These are phyloP conservation scores for Hololepta plana DNA, from an alignment of 2,888 invertebrate species.

Conservation along the genomic window DNA sequence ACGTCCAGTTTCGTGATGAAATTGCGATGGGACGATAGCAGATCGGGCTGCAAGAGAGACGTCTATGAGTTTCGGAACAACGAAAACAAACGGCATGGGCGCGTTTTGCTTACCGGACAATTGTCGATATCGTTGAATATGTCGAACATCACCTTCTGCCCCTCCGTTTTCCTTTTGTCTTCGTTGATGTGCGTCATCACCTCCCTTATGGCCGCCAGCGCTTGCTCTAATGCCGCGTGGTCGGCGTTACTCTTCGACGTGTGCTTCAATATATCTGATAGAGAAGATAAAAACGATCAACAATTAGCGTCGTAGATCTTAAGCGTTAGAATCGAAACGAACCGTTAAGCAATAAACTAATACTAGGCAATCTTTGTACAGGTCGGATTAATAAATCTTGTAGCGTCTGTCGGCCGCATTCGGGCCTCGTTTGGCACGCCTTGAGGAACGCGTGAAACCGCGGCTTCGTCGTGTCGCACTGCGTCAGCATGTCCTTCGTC, in stretches of 20 bases:
- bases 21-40: conserved; percentile 82
- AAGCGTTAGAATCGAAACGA: conserved; percentile 17
- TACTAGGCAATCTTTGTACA: conserved; percentile 92
- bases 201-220: conserved; percentile 74
- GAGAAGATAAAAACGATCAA: too few species aligned
- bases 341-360: conserved; percentile 87
- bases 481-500: conserved; percentile 80
- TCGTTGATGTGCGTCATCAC: conserved; percentile 96
- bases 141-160: conserved; percentile 89
- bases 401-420: conserved; percentile 89
- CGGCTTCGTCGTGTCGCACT: conserved; percentile 83
- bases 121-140: conserved; percentile 97
- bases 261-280: conserved; percentile 78
- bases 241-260: conserved; percentile 82
- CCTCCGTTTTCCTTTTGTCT: conserved; percentile 91
- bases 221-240: conserved; percentile 64
- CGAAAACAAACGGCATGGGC: not conserved
- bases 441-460: conserved; percentile 97
- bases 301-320: too few species aligned
- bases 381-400: conserved; percentile 94
- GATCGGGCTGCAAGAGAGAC: conserved; percentile 46
- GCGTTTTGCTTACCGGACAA: conserved; percentile 56
- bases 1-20: conserved; percentile 81
- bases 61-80: not conserved
- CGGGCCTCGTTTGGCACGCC: conserved; percentile 83